Percentiles rank a stretch among this genome's conserved stretches.
Conservation (phyloP, 2,888 invertebrate species). For the Entomobrya proxima region DNA sequence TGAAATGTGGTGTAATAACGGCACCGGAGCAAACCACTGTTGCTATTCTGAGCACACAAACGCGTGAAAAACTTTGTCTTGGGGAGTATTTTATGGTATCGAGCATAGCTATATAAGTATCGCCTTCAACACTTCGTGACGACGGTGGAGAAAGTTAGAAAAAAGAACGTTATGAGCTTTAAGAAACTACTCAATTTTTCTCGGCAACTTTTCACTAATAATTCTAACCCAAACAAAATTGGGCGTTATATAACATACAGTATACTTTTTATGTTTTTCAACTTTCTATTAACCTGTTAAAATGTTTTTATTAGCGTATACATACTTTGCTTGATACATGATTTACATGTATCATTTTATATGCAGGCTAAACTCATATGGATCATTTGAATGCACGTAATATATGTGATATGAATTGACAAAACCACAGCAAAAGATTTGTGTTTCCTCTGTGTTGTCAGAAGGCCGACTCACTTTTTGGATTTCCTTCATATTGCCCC, state of each 20-base stretch:
- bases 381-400: too few species aligned
- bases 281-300: background rate
- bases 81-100: slow-evolving; percentile 5
- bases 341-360: too few species aligned
- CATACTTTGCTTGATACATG: too few species aligned
- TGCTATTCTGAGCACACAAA: slow-evolving; percentile 1
- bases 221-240: background rate
- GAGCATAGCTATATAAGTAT: background rate
- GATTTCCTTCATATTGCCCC: slow-evolving; percentile 7
- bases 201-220: background rate
- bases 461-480: too few species aligned
- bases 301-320: too few species aligned
- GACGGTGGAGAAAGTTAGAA: background rate
- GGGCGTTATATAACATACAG: background rate
- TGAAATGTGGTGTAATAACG: slow-evolving; percentile 28
- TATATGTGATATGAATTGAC: too few species aligned
- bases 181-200: background rate
- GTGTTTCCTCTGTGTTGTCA: too few species aligned
- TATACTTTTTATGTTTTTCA: background rate
- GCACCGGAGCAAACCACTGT: slow-evolving; percentile 12
- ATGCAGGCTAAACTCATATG: too few species aligned
- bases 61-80: background rate
- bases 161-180: background rate
- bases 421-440: too few species aligned
- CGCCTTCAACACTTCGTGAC: background rate